phyloP scores from a whole-genome alignment of 2,888 invertebrate genomes.

The Aplocera efformata region DNA sequence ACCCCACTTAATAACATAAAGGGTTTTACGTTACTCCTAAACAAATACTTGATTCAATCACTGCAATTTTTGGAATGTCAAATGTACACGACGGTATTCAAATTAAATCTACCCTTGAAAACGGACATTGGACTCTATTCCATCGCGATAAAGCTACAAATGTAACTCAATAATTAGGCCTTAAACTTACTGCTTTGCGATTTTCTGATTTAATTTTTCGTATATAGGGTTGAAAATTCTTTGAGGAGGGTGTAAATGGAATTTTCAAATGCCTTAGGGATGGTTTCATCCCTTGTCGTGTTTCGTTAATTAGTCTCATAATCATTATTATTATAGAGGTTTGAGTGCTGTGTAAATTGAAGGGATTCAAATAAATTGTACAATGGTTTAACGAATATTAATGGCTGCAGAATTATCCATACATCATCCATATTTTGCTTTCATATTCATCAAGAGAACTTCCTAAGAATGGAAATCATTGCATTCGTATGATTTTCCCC shows the following conservation, averaged over 20 bases:
- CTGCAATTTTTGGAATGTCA: slow-evolving; percentile 23
- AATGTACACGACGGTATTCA: slow-evolving; percentile 15
- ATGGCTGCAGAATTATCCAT: too few species aligned
- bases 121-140: too few species aligned
- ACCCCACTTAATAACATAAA: slow-evolving; percentile 7
- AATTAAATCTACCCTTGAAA: slow-evolving; percentile 5
- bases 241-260: background rate
- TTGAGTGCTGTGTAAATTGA: slow-evolving; percentile 24
- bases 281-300: slow-evolving; percentile 20
- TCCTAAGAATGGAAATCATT: too few species aligned
- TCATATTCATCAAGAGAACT: too few species aligned
- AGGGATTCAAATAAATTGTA: slow-evolving; percentile 8
- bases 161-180: background rate
- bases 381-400: background rate
- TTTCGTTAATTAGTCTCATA: slow-evolving; percentile 29
- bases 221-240: slow-evolving; percentile 6
- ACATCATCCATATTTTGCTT: too few species aligned
- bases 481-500: too few species aligned
- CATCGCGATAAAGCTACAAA: background rate
- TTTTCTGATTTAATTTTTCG: slow-evolving; percentile 2
- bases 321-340: slow-evolving; percentile 25
- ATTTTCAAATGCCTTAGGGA: slow-evolving; percentile 16
- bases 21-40: slow-evolving; percentile 11
- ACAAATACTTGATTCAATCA: slow-evolving; percentile 26
- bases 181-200: background rate